These are phyloP conservation scores for Vidua macroura DNA, from an alignment of 2,113 vertebrate species.

Conservation along the genomic window DNA sequence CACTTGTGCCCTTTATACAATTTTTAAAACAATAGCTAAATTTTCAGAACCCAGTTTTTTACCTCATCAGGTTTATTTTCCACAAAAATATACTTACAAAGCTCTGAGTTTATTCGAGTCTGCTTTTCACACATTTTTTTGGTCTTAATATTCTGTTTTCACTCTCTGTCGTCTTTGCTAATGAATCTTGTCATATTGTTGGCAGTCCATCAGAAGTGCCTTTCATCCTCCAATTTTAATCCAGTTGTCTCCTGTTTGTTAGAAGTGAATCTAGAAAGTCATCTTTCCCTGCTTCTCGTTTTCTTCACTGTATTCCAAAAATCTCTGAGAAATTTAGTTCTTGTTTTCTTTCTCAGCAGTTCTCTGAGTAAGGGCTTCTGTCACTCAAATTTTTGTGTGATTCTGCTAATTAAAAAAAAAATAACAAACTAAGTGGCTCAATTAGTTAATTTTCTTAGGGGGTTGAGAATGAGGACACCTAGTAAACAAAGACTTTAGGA, in stretches of 20 bases:
- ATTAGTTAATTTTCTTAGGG: not conserved
- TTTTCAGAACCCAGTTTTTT: not conserved
- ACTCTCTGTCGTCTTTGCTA: not conserved
- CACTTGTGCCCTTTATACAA: not conserved
- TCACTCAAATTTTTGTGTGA: not conserved
- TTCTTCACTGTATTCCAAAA: not conserved
- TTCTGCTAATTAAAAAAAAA: not conserved
- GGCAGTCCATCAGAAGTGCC: not conserved
- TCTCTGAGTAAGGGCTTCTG: not conserved
- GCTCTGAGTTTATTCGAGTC: not conserved
- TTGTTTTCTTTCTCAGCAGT: not conserved
- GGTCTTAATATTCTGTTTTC: not conserved
- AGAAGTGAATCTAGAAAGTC: not conserved
- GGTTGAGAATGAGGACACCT: not conserved
- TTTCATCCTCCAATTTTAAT: not conserved
- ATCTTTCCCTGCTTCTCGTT: not conserved
- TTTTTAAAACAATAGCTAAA: not conserved
- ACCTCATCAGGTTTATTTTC: not conserved
- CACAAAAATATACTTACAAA: not conserved
- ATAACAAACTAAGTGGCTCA: not conserved
- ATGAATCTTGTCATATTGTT: not conserved
- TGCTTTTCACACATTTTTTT: not conserved
- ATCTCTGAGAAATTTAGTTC: not conserved
- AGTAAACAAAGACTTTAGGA: not conserved
- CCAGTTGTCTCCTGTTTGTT: not conserved